Percentiles rank a stretch among this genome's conserved stretches.
These are phyloP conservation scores for Verasper variegatus DNA, from an alignment of 2,113 vertebrate species.

Conservation along the genomic window DNA sequence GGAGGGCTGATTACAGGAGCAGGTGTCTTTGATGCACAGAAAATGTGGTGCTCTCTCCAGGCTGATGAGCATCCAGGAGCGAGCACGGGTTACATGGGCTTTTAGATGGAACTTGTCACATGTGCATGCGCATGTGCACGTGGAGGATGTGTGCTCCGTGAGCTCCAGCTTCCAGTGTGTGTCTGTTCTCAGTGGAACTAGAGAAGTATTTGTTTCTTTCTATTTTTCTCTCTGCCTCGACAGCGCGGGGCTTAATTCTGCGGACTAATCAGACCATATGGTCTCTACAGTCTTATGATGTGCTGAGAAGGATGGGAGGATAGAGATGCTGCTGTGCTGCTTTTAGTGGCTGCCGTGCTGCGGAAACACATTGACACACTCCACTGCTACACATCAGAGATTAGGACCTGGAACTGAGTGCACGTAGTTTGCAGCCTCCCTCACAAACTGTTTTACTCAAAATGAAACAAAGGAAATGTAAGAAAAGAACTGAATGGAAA, in stretches of 20 bases:
- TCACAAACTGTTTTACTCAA: conserved; percentile 19
- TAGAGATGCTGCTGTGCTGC: conserved; percentile 46
- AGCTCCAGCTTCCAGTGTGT: conserved; percentile 42
- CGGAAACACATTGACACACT: conserved; percentile 32
- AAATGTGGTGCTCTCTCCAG: conserved; percentile 54
- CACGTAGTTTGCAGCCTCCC: conserved; percentile 9
- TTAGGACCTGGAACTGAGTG: conserved; percentile 46
- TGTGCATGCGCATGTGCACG: neutral
- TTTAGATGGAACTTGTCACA: conserved; percentile 24
- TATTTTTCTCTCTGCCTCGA: conserved; percentile 48
- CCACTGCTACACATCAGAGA: conserved; percentile 48
- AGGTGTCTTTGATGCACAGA: conserved; percentile 62
- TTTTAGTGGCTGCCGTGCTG: conserved; percentile 46
- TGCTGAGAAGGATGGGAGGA: conserved; percentile 57
- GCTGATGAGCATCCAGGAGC: conserved; percentile 51
- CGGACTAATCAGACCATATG: conserved; percentile 75
- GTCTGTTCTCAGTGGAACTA: conserved; percentile 26
- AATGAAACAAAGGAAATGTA: conserved; percentile 19
- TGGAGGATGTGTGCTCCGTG: neutral
- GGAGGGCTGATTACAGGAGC: conserved; percentile 60
- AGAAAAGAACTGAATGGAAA: neutral
- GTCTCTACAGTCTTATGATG: conserved; percentile 68
- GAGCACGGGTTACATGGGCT: conserved; percentile 10
- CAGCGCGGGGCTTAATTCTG: conserved; percentile 68
- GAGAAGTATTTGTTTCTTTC: conserved; percentile 16